Base-by-base conservation (phyloP, 2,113 vertebrate species). In the Halichoerus grypus region DNA sequence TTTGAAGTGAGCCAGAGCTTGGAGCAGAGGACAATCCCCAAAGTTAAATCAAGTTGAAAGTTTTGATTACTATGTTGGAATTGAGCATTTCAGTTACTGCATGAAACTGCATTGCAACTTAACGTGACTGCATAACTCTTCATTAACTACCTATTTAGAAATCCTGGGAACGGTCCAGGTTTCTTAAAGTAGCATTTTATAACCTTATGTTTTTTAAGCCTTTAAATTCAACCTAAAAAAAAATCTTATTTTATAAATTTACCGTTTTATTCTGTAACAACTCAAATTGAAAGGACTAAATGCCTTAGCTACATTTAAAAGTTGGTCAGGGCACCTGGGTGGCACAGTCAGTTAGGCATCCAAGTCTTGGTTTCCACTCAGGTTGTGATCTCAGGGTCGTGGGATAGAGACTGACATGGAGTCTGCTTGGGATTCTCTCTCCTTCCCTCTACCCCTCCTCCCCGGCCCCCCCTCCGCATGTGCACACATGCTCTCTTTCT, bases 171-270 rank as follows among this genome's bases (percentile, higher is more conserved):
- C 74, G 59, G 12, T 77, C 36, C 42, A 18, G 16, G 13, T 83
- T 88, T 90, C 19, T 67, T 88, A 71, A 96, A 55, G 24, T 87
- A 63, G 33, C n/a, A 67, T 79, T 90, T 80, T 77, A 46, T 91
- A 82, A 36, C 13, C n/a, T 89, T 76, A 19, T 39, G 65, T 28
- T 95, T 57, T 63, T 63, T 91, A 87, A 96, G 18, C 28, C 51
- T 89, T 94, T 89, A 61, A 74, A 94, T 74, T 82, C 65, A 82
- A 13, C 42, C 33, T 94, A 63, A 88, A 67, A 65, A 65, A 65
- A 93, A 51, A 5, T 80, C 42, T 80, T 51, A 36, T 5, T 59
- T 81, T 88, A 36, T 87, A 87, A 94, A 59, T 4, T 59, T 57
- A 67, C 28, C 21, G 13, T 9, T 22, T 88, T 74, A 81, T 31